Evolutionary conservation across 2,113 vertebrate genomes (phyloP), one percentile per base, ranked within the genome.

Genomic region (Fregata magnificens): DNA sequence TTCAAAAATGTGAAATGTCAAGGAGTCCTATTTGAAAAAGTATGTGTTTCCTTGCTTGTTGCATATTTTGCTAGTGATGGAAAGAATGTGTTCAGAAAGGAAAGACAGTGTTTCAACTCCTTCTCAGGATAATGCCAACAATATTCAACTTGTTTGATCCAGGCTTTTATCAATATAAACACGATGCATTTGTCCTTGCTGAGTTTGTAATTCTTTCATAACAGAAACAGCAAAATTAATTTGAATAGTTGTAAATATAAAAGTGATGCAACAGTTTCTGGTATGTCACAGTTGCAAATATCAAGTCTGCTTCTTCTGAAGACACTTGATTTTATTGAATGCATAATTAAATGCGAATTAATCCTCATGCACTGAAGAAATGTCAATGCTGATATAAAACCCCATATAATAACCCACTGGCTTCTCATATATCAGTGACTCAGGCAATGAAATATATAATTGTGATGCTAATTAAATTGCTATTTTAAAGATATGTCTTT

Each of bases 401-500:
- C 36, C 53, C 50, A 17, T 93, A n/a, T 56, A 96, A 91, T 66
- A 91, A 85, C 28, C 31, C 53, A 42, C 62, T 91, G 49, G 70
- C 25, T 96, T 96, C 55, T 88, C 73, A 70, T 79, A 29, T 86
- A 83, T 90, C 53, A 84, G 53, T 87, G 90, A 93, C 90, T 96
- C 61, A 92, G 50, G 82, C 86, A 87, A 65, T 65, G 95, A 91
- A 91, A 95, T 76, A 67, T 36, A 78, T 67, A 84, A 87, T 73
- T 79, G 88, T 86, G 83, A 47, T 88, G 90, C 70, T 96, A 96
- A 95, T 95, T 91, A 96, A 97, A 93, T 93, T 91, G 84, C 18
- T 56, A 38, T 93, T 93, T 96, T 95, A 88, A 93, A 97, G 94
- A 82, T 72, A 84, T 72, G 47, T 79, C 74, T 82, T 97, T 97